Evolutionary conservation across 2,113 vertebrate species (phyloP).

Genomic region (Sprattus sprattus): DNA sequence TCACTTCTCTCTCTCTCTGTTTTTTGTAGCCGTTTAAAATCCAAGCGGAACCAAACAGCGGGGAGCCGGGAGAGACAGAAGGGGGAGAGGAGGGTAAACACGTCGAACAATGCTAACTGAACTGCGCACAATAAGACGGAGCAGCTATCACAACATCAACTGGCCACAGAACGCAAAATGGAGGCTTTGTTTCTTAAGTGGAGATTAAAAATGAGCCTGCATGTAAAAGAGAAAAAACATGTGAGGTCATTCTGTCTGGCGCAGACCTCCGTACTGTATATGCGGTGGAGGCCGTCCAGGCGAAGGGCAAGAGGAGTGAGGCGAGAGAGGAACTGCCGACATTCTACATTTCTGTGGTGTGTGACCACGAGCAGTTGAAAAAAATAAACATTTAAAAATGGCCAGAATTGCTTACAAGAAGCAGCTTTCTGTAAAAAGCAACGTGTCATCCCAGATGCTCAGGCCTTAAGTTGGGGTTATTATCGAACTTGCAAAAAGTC

Average conservation of each 20-base stretch:
- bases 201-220: conserved; percentile 67
- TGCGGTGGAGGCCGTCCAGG: conserved; percentile 4
- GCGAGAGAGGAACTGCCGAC: conserved; percentile 31
- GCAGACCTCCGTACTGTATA: conserved; percentile 21
- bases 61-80: conserved; percentile 58
- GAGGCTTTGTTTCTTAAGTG: conserved; percentile 67
- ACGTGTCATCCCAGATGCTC: neutral
- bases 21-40: conserved; percentile 56
- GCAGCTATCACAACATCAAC: conserved; percentile 68
- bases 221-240: conserved; percentile 56
- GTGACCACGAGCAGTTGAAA: neutral
- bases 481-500: neutral
- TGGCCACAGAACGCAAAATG: conserved; percentile 55
- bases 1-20: conserved; percentile 41
- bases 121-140: conserved; percentile 60
- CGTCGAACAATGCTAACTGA: conserved; percentile 61
- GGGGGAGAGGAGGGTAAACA: conserved; percentile 67
- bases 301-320: neutral
- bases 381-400: neutral
- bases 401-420: neutral
- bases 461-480: neutral
- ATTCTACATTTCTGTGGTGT: conserved; percentile 33
- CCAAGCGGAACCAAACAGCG: conserved; percentile 62
- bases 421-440: neutral
- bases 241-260: conserved; percentile 48